phyloP scores from a whole-genome alignment of 2,113 vertebrate genomes.

The human (Homo sapiens) region GRCh38 chr3:73594001-73594500 shows the following conservation, averaged over 20 bases:
- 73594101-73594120: background rate
- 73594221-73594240: background rate
- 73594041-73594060: background rate
- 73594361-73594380: background rate
- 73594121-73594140: background rate
- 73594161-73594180: background rate
- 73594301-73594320: background rate
- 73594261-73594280: background rate
- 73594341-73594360: background rate
- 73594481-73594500: background rate
- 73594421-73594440: background rate
- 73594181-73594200: background rate
- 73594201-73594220: background rate
- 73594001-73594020: background rate
- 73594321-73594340: background rate
- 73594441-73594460: background rate
- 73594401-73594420: background rate
- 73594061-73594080: slow-evolving; percentile 3
- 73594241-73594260: background rate
- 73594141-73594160: background rate
- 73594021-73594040: background rate
- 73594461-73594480: background rate
- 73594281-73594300: background rate
- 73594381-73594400: background rate
- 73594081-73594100: background rate